Conservation (phyloP, 2,797 vertebrate genomes). For the Yasuhikotakia modesta region DNA sequence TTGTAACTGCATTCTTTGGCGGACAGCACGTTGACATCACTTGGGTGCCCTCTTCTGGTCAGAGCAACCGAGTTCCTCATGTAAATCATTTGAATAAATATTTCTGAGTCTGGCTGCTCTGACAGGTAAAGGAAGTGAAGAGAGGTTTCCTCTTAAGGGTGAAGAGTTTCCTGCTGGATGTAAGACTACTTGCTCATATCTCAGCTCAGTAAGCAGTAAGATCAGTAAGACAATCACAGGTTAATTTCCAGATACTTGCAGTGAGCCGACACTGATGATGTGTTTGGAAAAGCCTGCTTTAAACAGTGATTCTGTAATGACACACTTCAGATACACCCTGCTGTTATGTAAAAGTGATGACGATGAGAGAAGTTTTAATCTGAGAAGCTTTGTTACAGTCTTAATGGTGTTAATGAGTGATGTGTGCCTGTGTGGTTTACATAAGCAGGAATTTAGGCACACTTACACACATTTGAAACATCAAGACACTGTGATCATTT, state of each 20-base stretch:
- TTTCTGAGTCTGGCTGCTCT: not conserved
- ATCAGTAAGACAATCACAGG: too few relatives aligned
- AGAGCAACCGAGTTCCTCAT: not conserved
- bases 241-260: too few relatives aligned
- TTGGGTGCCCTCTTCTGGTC: conserved; percentile 20
- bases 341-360: conserved; percentile 30
- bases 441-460: conserved; percentile 14
- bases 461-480: conserved; percentile 30
- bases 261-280: too few relatives aligned
- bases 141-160: not conserved
- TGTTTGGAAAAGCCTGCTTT: too few relatives aligned
- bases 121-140: not conserved
- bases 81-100: conserved; percentile 13
- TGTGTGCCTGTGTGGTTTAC: not conserved
- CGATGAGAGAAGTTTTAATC: conserved; percentile 34
- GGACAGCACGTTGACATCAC: not conserved
- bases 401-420: conserved; percentile 31
- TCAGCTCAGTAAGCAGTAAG: too few relatives aligned
- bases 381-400: conserved; percentile 18
- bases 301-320: too few relatives aligned
- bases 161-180: not conserved
- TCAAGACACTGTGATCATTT: conserved; percentile 28
- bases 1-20: too few relatives aligned
- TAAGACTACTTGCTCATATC: too few relatives aligned
- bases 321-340: not conserved